Base-by-base conservation (phyloP, 92 coral and sea anemone genomes). In the Meandrina meandrites region DNA sequence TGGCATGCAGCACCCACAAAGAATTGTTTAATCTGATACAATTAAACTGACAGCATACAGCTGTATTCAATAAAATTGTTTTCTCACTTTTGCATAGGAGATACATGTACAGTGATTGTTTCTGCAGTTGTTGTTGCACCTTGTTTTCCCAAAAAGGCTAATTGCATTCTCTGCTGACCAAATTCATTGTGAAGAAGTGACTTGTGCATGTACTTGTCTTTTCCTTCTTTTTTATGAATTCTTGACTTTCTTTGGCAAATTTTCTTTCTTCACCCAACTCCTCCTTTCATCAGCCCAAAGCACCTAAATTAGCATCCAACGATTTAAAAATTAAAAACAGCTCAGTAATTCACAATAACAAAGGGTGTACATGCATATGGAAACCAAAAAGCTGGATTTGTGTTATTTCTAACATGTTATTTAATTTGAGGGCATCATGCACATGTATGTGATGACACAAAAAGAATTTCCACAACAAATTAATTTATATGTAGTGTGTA, bases 221-320 rank as follows among this genome's bases (percentile, higher is more conserved):
- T 22, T 48, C 13, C 28, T 5, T 60, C n/a, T 50, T 36, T 32
- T 51, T 51, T 51, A 78, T 48, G 35, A 16, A 78, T 31, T 78
- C 22, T 56, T 78, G 37, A 31, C 53, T 78, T 62, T 81, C 19
- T 22, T 34, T 40, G 85, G 85, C 37, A 81, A 31, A 40, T 81
- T 81, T 17, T 69, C 10, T 14, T 81, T 53, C 27, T 48, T 60
- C 56, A 81, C 85, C 85, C 85, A 81, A 42, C 85, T 81, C 60
- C 48, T 57, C 42, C 58, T 35, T 24, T 48, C 54, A 56, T 81
- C 85, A 34, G 85, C 74, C 85, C 57, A 81, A 24, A 58, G 40
- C 40, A 66, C 85, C 85, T 81, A 81, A 37, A 11, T 19, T 30
- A 30, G 12, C 18, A 80, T 80, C 28, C 30, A 80, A 7, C 73